Evolutionary conservation across 2,113 vertebrate genomes (phyloP).

Genomic region (Nycticorax nycticorax): DNA sequence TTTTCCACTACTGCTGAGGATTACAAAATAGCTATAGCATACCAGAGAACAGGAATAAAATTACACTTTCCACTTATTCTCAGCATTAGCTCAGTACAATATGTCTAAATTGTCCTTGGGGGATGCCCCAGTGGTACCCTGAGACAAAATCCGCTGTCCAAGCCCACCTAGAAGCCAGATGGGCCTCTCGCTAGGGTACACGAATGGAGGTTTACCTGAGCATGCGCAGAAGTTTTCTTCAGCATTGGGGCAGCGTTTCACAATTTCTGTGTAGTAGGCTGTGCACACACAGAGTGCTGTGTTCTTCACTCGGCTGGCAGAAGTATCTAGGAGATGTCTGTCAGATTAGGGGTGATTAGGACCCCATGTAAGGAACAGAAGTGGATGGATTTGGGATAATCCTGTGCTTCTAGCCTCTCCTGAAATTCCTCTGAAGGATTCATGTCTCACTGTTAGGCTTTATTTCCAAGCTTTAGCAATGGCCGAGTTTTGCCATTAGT

Average conservation of each 20-base stretch:
- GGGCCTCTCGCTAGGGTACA: background rate
- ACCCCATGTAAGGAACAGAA: fast-evolving
- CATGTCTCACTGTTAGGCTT: background rate
- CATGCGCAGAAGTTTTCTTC: background rate
- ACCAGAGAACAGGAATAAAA: background rate
- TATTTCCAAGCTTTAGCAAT: background rate
- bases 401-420: background rate
- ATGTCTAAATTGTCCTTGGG: background rate
- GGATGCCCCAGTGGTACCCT: background rate
- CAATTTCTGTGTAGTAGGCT: background rate
- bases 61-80: background rate
- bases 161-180: background rate
- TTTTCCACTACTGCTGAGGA: background rate
- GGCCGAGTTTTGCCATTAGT: background rate
- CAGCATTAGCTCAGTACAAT: background rate
- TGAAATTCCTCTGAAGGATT: background rate
- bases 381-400: background rate
- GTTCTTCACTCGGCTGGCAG: background rate
- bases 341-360: background rate
- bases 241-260: background rate
- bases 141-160: background rate
- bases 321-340: background rate
- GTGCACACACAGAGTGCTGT: background rate
- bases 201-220: background rate
- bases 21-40: background rate